Evolutionary conservation across 2,888 invertebrate genomes (phyloP), one percentile per base, ranked within the genome.

Genomic region (Mesoligia furuncula): DNA sequence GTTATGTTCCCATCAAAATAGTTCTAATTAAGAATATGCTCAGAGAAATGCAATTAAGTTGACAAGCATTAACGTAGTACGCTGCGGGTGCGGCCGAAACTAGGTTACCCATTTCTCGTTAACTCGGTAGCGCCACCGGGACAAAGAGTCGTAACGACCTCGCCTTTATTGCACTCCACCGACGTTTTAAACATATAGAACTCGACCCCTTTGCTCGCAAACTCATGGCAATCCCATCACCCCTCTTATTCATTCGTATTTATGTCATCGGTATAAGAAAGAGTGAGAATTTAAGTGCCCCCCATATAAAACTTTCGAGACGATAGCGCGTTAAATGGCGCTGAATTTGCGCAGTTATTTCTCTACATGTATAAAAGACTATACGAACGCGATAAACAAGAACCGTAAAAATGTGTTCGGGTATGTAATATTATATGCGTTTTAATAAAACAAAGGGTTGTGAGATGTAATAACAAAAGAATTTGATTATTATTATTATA

Each of bases 41-140:
- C 86, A 83, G 88, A 89, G 92, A 91, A 93, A 94, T 92, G 94
- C 93, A 95, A 94, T 95, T 95, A 95, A 93, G 90, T 92, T 89
- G 91, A 90, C 92, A 92, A 91, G 90, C 90, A 92, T 89, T 87
- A 89, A 85, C 85, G 87, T 86, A 88, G 84, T 92, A 93, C 90
- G 91, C 91, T 90, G 90, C 93, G 93, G 96, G 96, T 91, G 95
- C 93, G 95, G 93, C 92, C 89, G 88, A 92, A 95, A 95, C 93
- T 96, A 92, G 96, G 96, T 96, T 92, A 96, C 96, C 96, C 93
- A 96, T 96, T 95, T 96, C 94, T 93, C 92, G 93, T 87, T 85
- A 89, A 87, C 86, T 88, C 85, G 66, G 89, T 87, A 85, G 83
- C 83, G 83, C 81, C 69, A 54, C 36, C 85, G 89, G 89, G 89